These are phyloP conservation scores for Eupithecia centaureata DNA, from an alignment of 2,888 invertebrate species.

Conservation along the genomic window DNA sequence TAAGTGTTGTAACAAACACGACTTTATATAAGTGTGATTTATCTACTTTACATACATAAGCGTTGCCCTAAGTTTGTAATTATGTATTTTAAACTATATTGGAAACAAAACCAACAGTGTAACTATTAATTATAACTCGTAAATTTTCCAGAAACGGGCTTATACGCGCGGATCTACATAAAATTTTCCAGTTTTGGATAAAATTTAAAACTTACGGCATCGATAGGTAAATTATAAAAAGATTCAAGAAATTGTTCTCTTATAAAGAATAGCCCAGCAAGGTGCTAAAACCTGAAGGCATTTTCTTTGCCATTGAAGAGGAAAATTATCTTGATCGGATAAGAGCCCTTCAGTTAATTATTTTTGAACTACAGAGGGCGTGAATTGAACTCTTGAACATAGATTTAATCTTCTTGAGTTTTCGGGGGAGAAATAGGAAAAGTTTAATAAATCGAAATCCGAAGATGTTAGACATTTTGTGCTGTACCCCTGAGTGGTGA, in stretches of 20 bases:
- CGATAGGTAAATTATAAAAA: not conserved
- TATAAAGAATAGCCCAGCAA: not conserved
- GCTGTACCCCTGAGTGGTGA: not conserved
- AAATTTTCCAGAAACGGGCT: too few species aligned
- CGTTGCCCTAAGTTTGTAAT: too few species aligned
- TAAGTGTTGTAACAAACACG: too few species aligned
- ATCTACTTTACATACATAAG: too few species aligned
- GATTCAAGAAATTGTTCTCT: not conserved
- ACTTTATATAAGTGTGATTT: too few species aligned
- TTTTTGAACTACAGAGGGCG: slow-evolving; percentile 42
- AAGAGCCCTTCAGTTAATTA: slow-evolving; percentile 59
- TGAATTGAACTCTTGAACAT: slow-evolving; percentile 26
- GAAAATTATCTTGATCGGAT: slow-evolving; percentile 71
- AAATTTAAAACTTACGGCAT: too few species aligned
- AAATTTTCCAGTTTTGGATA: too few species aligned
- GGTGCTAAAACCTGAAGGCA: slow-evolving; percentile 49
- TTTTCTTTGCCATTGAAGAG: slow-evolving; percentile 65
- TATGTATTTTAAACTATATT: too few species aligned
- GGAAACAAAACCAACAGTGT: too few species aligned
- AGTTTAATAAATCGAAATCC: slow-evolving; percentile 3
- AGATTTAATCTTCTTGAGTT: slow-evolving; percentile 16
- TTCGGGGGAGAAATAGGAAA: slow-evolving; percentile 7
- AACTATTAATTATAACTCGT: too few species aligned
- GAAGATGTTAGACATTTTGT: not conserved
- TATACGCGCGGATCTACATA: too few species aligned